Evolutionary conservation across 2,113 vertebrate species (phyloP), one percentile per base, ranked within the genome.

Genomic region (Promerops cafer): DNA sequence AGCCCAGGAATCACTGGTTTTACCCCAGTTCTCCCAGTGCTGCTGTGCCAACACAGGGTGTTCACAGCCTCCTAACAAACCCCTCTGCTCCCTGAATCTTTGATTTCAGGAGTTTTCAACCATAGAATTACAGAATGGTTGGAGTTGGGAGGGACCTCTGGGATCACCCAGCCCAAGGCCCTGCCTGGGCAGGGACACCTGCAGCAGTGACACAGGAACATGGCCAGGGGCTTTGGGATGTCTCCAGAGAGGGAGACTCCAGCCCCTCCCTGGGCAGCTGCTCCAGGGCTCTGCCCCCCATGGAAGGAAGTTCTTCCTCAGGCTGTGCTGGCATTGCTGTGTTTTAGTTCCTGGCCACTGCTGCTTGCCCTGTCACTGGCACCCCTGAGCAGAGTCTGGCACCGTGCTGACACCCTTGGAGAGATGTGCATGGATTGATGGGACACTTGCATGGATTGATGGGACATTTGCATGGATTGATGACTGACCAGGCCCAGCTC

Each of bases 31-130:
- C 33, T 70, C 28, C 6, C 60, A 49, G 24, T 8, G 4, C 15
- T 65, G 37, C 59, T 80, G 16, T 30, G 21, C 53, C 23, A 50
- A 16, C 33, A 56, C 9, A 37, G 16, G 0, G 1, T 16, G 9
- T 8, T 54, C 74, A 69, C 10, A 78, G n/a, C 24, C 16, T 44
- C 37, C n/a, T 7, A n/a, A 21, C 53, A 76, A 81, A 78, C 31
- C 23, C 39, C 35, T 42, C 5, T 2, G 4, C 2, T 35, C 8
- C 7, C 16, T 0, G 0, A 57, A 52, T 22, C 33, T 24, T 8
- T 9, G 2, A 47, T 33, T 68, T 60, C 47, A 37, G 3, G 3
- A 39, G 6, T 45, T 70, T 75, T n/a, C 59, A 66, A 6, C 11
- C 40, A 74, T 39, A 45, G 11, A 56, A n/a, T 24, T 54, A 28